phyloP scores from a whole-genome alignment of 2,113 vertebrate species.

The Seriola aureovittata region DNA sequence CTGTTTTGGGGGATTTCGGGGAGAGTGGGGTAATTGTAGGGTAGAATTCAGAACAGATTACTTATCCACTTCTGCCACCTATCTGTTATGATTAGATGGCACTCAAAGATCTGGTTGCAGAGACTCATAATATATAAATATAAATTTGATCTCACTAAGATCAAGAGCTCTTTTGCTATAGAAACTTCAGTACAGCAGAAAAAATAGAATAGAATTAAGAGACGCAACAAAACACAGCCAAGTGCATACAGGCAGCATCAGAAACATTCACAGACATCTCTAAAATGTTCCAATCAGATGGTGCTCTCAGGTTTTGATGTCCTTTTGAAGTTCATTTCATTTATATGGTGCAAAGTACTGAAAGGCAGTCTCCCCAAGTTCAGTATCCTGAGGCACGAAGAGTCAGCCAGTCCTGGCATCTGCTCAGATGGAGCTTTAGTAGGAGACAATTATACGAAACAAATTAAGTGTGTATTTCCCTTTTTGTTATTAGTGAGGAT shows the following conservation, averaged over 20 bases:
- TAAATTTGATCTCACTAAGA: background rate
- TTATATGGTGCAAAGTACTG: background rate
- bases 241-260: too few species aligned
- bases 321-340: background rate
- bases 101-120: background rate
- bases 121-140: background rate
- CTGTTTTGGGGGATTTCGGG: constrained; percentile 48
- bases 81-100: constrained; percentile 34
- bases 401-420: background rate
- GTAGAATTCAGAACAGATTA: constrained; percentile 16
- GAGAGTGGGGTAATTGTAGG: background rate
- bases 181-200: background rate
- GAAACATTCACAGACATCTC: too few species aligned
- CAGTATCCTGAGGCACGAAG: background rate
- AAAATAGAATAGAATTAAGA: background rate
- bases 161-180: background rate
- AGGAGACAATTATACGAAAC: too few species aligned
- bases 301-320: background rate
- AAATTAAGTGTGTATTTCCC: background rate
- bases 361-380: too few species aligned
- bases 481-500: background rate
- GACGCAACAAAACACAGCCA: too few species aligned
- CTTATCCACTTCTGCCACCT: constrained; percentile 66
- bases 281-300: background rate
- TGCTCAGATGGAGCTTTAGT: too few species aligned